A percentile compares a stretch with the other conserved stretches of the same genome.
Evolutionary conservation across 1,140 invertebrate species (phyloP).

Genomic region (Brachionus manjavacas): DNA sequence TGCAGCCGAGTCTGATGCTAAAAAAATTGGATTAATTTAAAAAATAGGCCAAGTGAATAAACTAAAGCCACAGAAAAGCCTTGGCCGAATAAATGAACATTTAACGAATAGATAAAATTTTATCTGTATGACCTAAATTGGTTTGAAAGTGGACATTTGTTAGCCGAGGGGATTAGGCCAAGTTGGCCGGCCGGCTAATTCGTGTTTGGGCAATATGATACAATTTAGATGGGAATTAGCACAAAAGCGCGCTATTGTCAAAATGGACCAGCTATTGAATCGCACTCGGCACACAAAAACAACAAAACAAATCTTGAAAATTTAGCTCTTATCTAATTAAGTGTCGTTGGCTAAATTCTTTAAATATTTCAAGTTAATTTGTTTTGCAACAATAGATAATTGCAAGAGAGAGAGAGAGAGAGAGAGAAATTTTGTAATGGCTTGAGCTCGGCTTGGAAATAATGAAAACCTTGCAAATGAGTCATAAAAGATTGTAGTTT

Average conservation of each 20-base stretch:
- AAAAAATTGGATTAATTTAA: not conserved
- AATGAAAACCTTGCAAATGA: not conserved
- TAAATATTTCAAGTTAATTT: not conserved
- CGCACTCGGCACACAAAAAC: not conserved
- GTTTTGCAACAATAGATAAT: not conserved
- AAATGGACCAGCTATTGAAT: conserved; percentile 2
- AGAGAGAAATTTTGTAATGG: not conserved
- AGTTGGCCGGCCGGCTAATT: not conserved
- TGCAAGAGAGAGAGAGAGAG: not conserved
- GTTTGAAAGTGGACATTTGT: not conserved
- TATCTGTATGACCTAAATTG: not conserved
- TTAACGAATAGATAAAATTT: not conserved
- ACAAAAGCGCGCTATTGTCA: not conserved
- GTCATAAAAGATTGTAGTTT: not conserved
- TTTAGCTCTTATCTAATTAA: not conserved
- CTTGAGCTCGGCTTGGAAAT: not conserved
- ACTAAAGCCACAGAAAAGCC: not conserved
- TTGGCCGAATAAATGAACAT: not conserved
- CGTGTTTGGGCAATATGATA: not conserved
- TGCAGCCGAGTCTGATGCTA: not conserved
- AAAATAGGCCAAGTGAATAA: not conserved
- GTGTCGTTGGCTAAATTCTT: not conserved
- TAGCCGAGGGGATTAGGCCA: not conserved
- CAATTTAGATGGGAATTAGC: not conserved
- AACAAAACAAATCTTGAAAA: not conserved